phyloP scores from a whole-genome alignment of 1,140 invertebrate species.

The Trissolcus basalis region DNA sequence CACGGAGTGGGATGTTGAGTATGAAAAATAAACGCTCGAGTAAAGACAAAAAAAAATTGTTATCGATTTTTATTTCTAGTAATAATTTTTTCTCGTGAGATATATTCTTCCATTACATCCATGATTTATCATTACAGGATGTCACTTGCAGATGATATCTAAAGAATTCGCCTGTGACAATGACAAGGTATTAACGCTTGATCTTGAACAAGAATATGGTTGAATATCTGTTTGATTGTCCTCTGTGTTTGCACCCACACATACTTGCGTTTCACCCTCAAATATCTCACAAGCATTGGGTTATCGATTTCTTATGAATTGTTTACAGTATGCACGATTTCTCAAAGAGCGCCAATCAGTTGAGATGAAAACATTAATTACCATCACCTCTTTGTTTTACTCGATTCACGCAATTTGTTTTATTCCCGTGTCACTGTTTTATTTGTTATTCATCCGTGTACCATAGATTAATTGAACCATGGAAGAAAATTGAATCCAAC shows the following conservation, averaged over 20 bases:
- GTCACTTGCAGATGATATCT: slow-evolving; percentile 54
- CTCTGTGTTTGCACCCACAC: slow-evolving; percentile 46
- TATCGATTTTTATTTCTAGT: slow-evolving; percentile 42
- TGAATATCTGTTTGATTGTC: slow-evolving; percentile 56
- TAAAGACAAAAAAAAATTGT: slow-evolving; percentile 25
- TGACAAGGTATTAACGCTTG: slow-evolving; percentile 58
- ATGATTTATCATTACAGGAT: slow-evolving; percentile 56
- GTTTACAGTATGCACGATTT: slow-evolving; percentile 47
- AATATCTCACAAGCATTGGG: slow-evolving; percentile 54
- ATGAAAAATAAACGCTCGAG: slow-evolving; percentile 8
- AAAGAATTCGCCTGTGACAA: slow-evolving; percentile 58
- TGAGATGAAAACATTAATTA: slow-evolving; percentile 41
- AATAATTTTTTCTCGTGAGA: slow-evolving; percentile 47
- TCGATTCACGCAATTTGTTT: not conserved
- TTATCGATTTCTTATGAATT: slow-evolving; percentile 57
- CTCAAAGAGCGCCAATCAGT: slow-evolving; percentile 45
- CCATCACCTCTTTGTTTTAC: slow-evolving; percentile 9
- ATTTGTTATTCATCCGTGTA: not conserved
- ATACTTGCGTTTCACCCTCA: slow-evolving; percentile 42
- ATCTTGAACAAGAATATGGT: slow-evolving; percentile 59
- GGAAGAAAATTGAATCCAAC: too few relatives aligned
- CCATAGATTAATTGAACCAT: too few relatives aligned
- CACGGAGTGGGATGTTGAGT: slow-evolving; percentile 5
- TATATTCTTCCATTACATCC: slow-evolving; percentile 47
- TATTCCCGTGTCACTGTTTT: not conserved